Conservation (phyloP, 2,113 vertebrate genomes). For the Podocnemis expansa region DNA sequence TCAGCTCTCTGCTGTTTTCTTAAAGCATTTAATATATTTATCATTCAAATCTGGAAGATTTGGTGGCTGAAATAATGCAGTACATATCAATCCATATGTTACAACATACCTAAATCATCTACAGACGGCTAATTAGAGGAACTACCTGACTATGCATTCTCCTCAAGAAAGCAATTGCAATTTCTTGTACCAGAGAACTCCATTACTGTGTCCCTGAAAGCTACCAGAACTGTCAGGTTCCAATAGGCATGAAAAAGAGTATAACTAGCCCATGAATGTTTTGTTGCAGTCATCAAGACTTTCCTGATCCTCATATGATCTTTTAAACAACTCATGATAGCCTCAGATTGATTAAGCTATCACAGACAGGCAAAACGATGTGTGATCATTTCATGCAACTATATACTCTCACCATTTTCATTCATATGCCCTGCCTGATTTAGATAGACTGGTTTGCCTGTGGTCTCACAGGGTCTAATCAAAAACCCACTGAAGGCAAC, state of each 20-base stretch:
- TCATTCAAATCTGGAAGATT: not conserved
- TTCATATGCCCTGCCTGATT: not conserved
- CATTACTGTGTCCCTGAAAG: not conserved
- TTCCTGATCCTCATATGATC: not conserved
- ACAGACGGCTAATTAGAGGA: not conserved
- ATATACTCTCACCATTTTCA: not conserved
- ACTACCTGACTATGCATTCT: not conserved
- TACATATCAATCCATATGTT: not conserved
- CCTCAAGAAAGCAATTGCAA: not conserved
- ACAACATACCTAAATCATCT: not conserved
- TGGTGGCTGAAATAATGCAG: not conserved
- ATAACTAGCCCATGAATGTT: not conserved
- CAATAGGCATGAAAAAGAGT: not conserved
- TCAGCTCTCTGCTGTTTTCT: not conserved
- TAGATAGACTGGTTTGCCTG: not conserved
- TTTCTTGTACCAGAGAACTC: not conserved
- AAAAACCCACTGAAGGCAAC: not conserved
- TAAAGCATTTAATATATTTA: not conserved
- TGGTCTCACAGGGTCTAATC: not conserved
- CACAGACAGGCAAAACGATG: not conserved
- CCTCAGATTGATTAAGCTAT: not conserved
- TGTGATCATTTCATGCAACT: not conserved
- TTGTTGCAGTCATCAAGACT: not conserved
- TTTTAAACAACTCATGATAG: not conserved
- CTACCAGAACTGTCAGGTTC: not conserved